Conservation (phyloP, 64 coral and sea anemone species). For the Hydrozoanthus tunicans region DNA sequence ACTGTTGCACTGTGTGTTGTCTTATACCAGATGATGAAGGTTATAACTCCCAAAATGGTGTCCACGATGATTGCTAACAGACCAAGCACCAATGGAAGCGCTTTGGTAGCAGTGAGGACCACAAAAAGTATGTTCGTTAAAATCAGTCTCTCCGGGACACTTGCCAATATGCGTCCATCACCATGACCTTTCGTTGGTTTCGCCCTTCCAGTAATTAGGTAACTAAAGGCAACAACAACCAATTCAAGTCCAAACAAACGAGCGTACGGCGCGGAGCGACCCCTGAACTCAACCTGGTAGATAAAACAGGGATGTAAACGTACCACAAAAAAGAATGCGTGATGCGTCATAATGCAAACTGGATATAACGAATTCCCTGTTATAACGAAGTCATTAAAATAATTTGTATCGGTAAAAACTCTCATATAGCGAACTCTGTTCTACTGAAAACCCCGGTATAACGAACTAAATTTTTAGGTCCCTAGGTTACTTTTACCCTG, state of each 20-base stretch:
- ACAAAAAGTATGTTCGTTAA: conserved; percentile 22
- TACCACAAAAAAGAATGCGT: background rate
- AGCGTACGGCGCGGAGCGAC: conserved; percentile 1
- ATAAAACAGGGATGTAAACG: background rate
- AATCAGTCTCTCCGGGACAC: conserved; percentile 36
- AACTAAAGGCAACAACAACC: conserved; percentile 9
- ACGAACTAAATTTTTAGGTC: too few relatives aligned
- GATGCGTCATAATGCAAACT: background rate
- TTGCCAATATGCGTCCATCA: conserved; percentile 41
- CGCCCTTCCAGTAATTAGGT: conserved; percentile 1
- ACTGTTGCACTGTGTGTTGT: conserved; percentile 2
- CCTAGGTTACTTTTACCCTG: too few relatives aligned
- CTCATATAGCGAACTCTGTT: too few relatives aligned
- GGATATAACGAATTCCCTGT: background rate
- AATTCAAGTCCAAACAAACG: conserved; percentile 37
- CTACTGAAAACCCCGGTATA: too few relatives aligned
- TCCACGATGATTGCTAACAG: background rate
- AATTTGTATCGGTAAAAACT: too few relatives aligned
- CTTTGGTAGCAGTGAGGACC: conserved; percentile 5
- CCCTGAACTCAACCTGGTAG: conserved; percentile 14
- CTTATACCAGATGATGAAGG: conserved; percentile 43
- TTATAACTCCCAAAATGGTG: conserved; percentile 18
- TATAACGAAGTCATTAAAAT: background rate
- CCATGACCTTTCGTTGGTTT: background rate
- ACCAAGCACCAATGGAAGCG: conserved; percentile 6